Base-by-base conservation (phyloP, 1,140 invertebrate genomes). In the Drosophila paulistorum region DNA sequence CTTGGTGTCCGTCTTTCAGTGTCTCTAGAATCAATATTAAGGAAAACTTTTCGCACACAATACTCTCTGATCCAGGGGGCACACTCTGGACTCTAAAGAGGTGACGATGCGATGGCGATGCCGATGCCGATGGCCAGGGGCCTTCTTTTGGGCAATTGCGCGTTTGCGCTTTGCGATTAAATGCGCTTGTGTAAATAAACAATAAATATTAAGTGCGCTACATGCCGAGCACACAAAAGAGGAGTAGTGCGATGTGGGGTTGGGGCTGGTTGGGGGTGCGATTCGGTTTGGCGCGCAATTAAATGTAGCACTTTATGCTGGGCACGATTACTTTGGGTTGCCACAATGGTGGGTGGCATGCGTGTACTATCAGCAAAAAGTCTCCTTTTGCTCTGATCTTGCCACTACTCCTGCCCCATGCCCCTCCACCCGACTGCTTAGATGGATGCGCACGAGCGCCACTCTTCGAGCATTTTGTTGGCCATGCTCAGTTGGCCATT, bases 141-240 rank as follows among this genome's bases (percentile, higher is more conserved):
- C 64, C 65, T 71, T 77, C 45, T 51, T 74, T 81, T 67, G 60
- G 78, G 74, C 64, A 86, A 86, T 82, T 86, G 83, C 79, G 83
- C 80, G 80, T 89, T 89, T 89, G 84, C 80, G 74, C 77, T 84
- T 89, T 80, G 77, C 84, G 80, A 81, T 89, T 89, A 89, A 51
- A 89, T 84, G 71, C 80, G 84, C 84, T 89, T 81, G 85, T 89
- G 84, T 89, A 89, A 89, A 89, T 89, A 89, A 89, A 89, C 84
- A 89, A 84, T 84, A 89, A 89, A 89, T 89, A 84, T 89, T 84
- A 89, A 87, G 80, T 89, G 77, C 71, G 80, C 80, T 83, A 77
- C 80, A 89, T 63, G 80, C 79, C 83, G 71, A 65, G 67, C 75
- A 42, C 61, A 73, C 58, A 71, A 59, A 54, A 66, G 62, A 54